Evolutionary conservation across 2,113 vertebrate species (phyloP).

Genomic region (Podiceps cristatus): DNA sequence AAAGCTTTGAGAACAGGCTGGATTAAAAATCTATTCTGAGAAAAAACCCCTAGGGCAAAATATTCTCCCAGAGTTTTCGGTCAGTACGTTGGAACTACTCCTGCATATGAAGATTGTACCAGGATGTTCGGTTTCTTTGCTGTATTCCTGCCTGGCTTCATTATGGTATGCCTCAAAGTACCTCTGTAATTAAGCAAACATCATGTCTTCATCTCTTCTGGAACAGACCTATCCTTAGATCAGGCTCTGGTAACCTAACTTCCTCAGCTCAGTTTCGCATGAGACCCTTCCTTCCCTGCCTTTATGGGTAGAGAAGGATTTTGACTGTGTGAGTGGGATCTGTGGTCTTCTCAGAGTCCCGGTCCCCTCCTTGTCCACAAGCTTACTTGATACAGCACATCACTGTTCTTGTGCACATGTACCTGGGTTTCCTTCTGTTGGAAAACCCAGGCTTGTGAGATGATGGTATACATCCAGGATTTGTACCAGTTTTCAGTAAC

Average conservation of each 20-base stretch:
- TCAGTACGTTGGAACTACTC: background rate
- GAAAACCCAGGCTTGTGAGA: background rate
- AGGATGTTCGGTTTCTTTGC: background rate
- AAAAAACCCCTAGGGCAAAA: background rate
- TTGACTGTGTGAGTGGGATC: background rate
- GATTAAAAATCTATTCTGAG: background rate
- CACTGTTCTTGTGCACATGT: background rate
- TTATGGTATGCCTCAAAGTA: background rate
- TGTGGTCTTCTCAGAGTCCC: background rate
- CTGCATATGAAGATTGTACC: background rate
- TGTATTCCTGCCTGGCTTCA: fast-evolving
- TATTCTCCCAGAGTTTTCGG: background rate
- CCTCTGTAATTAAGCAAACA: fast-evolving
- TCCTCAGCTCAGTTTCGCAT: background rate
- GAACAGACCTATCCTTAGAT: background rate
- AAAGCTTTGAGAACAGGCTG: background rate
- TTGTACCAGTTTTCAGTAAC: background rate
- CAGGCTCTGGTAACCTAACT: background rate
- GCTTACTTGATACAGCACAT: background rate
- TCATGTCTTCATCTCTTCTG: background rate
- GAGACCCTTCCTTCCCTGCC: background rate
- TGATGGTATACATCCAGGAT: background rate
- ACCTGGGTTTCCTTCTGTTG: background rate
- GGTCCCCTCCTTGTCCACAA: background rate
- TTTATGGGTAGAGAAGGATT: background rate